Percentiles rank a stretch among this genome's conserved stretches.
Evolutionary conservation across 1,140 invertebrate genomes (phyloP).

Genomic region (Drosophila sproati): DNA sequence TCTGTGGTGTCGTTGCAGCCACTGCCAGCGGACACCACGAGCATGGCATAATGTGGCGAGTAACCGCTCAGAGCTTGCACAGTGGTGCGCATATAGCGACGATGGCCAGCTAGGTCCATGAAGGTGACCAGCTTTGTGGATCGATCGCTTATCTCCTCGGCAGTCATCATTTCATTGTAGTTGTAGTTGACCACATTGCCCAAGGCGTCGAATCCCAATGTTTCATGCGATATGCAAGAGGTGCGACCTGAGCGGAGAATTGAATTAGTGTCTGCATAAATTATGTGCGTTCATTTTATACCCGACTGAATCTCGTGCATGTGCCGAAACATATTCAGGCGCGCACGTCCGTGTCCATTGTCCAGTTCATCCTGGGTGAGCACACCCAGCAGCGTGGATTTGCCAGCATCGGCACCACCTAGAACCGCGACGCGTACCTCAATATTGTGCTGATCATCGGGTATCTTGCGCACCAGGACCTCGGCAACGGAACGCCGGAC

Average conservation of each 20-base stretch:
- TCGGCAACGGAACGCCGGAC: slow-evolving; percentile 89
- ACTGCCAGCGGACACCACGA: slow-evolving; percentile 89
- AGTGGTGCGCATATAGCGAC: slow-evolving; percentile 98
- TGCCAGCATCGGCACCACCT: slow-evolving; percentile 96
- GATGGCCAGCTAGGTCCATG: slow-evolving; percentile 98
- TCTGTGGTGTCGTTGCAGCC: slow-evolving; percentile 90
- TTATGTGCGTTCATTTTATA: neutral
- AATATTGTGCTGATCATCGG: slow-evolving; percentile 95
- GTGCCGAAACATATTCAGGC: slow-evolving; percentile 98
- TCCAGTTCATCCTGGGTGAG: slow-evolving; percentile 97
- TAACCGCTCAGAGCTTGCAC: slow-evolving; percentile 97
- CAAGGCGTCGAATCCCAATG: slow-evolving; percentile 95
- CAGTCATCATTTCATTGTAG: slow-evolving; percentile 95
- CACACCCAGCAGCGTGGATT: slow-evolving; percentile 96
- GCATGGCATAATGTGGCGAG: slow-evolving; percentile 97
- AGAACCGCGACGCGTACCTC: slow-evolving; percentile 96
- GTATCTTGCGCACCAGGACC: slow-evolving; percentile 95
- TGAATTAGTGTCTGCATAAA: neutral
- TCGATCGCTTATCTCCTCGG: slow-evolving; percentile 96
- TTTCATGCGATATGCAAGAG: slow-evolving; percentile 98
- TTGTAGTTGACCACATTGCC: slow-evolving; percentile 92
- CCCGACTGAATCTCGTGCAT: slow-evolving; percentile 96
- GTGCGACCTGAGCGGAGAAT: slow-evolving; percentile 89
- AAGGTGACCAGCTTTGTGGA: slow-evolving; percentile 97
- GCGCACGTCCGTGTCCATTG: slow-evolving; percentile 96